These are phyloP conservation scores for Threskiornis aethiopicus DNA, from an alignment of 2,797 vertebrate species.

Conservation along the genomic window DNA sequence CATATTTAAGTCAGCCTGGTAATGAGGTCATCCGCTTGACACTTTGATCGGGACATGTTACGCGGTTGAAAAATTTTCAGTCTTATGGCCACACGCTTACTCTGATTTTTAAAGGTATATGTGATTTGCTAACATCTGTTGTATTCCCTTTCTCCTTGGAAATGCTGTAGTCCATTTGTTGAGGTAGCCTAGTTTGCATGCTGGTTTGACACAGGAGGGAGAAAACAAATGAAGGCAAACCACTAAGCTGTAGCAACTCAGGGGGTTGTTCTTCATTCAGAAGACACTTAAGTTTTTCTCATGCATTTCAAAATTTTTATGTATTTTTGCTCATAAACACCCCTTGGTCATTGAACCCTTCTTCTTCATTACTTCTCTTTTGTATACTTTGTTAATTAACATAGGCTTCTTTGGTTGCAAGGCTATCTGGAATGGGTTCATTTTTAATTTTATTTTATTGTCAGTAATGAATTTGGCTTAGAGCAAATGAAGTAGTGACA, in stretches of 20 bases:
- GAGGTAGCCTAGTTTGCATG: neutral
- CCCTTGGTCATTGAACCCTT: neutral
- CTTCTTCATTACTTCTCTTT: neutral
- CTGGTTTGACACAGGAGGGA: neutral
- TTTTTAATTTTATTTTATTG: neutral
- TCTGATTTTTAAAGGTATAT: neutral
- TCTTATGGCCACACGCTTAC: neutral
- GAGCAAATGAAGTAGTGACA: neutral
- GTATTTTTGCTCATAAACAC: neutral
- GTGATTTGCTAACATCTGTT: neutral
- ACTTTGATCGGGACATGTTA: neutral
- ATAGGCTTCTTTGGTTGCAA: neutral
- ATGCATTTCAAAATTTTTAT: neutral
- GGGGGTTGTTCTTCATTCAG: neutral
- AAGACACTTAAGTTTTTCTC: neutral
- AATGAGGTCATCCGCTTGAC: neutral
- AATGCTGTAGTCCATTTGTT: neutral
- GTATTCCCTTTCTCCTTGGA: neutral
- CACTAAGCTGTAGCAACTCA: neutral
- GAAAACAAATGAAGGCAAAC: neutral
- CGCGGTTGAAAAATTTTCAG: neutral
- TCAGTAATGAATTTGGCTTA: neutral
- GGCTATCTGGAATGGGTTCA: neutral
- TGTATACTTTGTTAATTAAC: neutral
- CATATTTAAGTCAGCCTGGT: neutral